These are phyloP conservation scores for Icerya purchasi DNA, from an alignment of 2,888 invertebrate species.

Conservation along the genomic window DNA sequence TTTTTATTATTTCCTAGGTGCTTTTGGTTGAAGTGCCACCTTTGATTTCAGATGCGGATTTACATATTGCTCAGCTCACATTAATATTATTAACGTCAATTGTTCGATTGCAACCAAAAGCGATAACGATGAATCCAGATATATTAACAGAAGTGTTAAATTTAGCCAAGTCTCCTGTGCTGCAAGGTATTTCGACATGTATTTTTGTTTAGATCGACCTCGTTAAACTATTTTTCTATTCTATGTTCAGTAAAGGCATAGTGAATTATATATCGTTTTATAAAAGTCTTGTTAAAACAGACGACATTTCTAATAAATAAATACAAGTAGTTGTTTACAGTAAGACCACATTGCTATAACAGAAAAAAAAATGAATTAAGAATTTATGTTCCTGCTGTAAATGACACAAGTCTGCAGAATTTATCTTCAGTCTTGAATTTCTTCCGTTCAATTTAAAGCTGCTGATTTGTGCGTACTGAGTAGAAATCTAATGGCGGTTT, in stretches of 20 bases:
- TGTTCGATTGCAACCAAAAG: slow-evolving; percentile 53
- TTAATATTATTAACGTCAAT: slow-evolving; percentile 62
- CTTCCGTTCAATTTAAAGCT: no score
- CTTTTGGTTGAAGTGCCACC: slow-evolving; percentile 72
- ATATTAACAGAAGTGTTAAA: slow-evolving; percentile 63
- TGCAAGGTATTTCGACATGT: slow-evolving; percentile 71
- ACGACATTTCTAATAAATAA: no score
- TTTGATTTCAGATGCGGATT: slow-evolving; percentile 75
- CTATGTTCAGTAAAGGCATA: no score
- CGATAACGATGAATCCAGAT: slow-evolving; percentile 46
- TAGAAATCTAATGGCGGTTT: no score
- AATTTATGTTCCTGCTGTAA: no score
- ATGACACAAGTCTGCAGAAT: no score
- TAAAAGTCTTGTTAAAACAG: neutral
- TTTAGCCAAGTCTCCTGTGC: slow-evolving; percentile 70
- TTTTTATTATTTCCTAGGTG: neutral
- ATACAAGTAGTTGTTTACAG: no score
- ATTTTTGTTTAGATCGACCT: no score
- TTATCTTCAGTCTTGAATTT: no score
- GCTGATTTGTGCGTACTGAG: no score
- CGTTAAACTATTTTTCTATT: neutral
- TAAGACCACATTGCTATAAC: no score
- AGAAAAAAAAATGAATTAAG: no score
- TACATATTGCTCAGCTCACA: slow-evolving; percentile 88
- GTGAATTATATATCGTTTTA: neutral